Evolutionary conservation across 2,113 vertebrate genomes (phyloP), one percentile per base, ranked within the genome.

Genomic region (Proterorhinus semilunaris): DNA sequence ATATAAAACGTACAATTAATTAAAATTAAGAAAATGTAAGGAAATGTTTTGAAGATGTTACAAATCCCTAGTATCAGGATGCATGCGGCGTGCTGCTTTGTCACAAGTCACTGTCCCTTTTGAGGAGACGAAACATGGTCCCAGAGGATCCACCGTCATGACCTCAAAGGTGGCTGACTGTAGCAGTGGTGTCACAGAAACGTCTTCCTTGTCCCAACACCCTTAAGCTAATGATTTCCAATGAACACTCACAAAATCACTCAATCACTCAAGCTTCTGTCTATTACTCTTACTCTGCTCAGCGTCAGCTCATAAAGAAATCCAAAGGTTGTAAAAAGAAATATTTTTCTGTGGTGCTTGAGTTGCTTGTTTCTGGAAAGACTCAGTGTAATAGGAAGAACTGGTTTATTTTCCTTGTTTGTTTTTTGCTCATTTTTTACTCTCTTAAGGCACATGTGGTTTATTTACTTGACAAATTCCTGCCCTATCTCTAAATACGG

Each of bases 191-290:
- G 86, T 78, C 81, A 78, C 6, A 45, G 74, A 47, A 36, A 36
- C 66, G 72, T 64, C 74, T 67, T 52, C 50, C 51, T 50, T 76
- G 71, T 85, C 72, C 66, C 75, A 55, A 57, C 70, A 76, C 63
- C 78, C 80, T 72, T 69, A 72, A 81, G 74, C 68, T 80, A 91
- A 88, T 75, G 81, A 90, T 90, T 90, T 91, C 84, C 85, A 66
- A 87, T 83, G 54, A 77, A 63, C 73, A 78, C 78, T 70, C 70
- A 75, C 71, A 77, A 89, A 83, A 76, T 86, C 68, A 76, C 66
- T 86, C 82, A 81, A 69, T 87, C 79, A 82, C 62, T 78, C 68
- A 75, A 80, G n/a, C 53, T 61, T 64, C 77, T 59, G 51, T 72
- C 47, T 68, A 64, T 66, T 49, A 69, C 43, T 64, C 49, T 47